These are phyloP conservation scores for Copsychus sechellarum DNA, from an alignment of 2,113 vertebrate genomes.

Conservation along the genomic window DNA sequence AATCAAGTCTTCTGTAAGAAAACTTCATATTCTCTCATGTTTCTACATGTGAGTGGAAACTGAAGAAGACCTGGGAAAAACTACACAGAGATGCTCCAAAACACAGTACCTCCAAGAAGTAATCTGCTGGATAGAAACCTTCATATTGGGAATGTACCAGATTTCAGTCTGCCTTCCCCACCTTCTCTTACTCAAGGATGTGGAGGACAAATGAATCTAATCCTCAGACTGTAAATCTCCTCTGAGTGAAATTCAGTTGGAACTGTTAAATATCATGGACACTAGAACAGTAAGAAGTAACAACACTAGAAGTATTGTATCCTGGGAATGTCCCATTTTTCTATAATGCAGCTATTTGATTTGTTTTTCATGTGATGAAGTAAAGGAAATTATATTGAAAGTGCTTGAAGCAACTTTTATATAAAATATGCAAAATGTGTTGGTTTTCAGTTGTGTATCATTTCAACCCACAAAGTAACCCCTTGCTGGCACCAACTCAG, in stretches of 20 bases:
- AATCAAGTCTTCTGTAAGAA: not conserved
- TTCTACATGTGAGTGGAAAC: not conserved
- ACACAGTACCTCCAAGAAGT: not conserved
- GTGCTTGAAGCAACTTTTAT: not conserved
- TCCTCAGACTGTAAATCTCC: not conserved
- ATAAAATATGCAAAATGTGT: not conserved
- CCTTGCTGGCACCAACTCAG: not conserved
- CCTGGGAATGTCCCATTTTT: not conserved
- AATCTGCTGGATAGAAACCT: not conserved
- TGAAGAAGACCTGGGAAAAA: not conserved
- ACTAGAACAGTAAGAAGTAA: not conserved
- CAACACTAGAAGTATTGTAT: not conserved
- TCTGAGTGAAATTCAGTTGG: not conserved
- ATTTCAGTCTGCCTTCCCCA: not conserved
- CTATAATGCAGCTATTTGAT: not conserved
- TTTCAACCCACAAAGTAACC: not conserved
- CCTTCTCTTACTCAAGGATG: not conserved
- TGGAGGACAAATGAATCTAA: not conserved
- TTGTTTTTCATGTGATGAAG: not conserved
- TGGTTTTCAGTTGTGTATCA: not conserved
- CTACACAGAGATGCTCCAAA: not conserved
- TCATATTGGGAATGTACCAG: not conserved
- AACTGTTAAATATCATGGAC: not conserved
- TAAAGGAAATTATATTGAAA: not conserved
- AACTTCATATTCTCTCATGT: not conserved